phyloP scores from a whole-genome alignment of 2,888 invertebrate genomes.

The Mythimna pallens region DNA sequence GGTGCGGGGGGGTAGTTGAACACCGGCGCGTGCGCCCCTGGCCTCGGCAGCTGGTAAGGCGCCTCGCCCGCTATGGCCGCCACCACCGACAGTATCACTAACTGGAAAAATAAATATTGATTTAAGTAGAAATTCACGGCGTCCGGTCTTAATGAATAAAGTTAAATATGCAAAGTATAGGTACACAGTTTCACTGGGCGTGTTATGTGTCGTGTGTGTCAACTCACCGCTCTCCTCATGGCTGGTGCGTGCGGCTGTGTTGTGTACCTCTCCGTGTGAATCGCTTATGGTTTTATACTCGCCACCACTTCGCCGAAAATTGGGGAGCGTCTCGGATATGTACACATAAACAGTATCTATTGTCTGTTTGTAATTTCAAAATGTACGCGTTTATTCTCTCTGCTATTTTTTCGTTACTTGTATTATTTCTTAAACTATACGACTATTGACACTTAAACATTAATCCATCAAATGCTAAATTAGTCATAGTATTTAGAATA shows the following conservation, averaged over 20 bases:
- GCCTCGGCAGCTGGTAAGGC: constrained; percentile 83
- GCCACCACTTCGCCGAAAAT: constrained; percentile 77
- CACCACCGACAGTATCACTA: constrained; percentile 80
- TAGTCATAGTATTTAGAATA: neutral
- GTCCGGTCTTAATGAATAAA: constrained; percentile 59
- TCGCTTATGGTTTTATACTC: constrained; percentile 81
- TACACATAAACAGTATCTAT: constrained; percentile 60
- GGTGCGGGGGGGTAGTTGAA: constrained; percentile 74
- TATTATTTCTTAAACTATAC: neutral
- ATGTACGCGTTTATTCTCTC: constrained; percentile 52
- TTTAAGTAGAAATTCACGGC: constrained; percentile 54
- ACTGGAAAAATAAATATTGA: constrained; percentile 73
- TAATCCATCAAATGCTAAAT: neutral
- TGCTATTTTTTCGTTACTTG: constrained; percentile 18
- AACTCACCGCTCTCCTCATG: constrained; percentile 88
- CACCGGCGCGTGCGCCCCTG: constrained; percentile 74
- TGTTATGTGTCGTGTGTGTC: constrained; percentile 51
- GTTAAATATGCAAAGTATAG: constrained; percentile 66
- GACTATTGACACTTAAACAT: neutral
- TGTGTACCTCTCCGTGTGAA: constrained; percentile 64
- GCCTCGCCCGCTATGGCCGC: constrained; percentile 82
- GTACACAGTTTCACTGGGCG: constrained; percentile 79
- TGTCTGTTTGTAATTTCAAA: constrained; percentile 61
- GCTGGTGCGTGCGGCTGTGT: constrained; percentile 79
- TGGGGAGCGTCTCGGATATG: constrained; percentile 66